phyloP scores from a whole-genome alignment of 1,140 invertebrate genomes.

The Drosophila gunungcola region DNA sequence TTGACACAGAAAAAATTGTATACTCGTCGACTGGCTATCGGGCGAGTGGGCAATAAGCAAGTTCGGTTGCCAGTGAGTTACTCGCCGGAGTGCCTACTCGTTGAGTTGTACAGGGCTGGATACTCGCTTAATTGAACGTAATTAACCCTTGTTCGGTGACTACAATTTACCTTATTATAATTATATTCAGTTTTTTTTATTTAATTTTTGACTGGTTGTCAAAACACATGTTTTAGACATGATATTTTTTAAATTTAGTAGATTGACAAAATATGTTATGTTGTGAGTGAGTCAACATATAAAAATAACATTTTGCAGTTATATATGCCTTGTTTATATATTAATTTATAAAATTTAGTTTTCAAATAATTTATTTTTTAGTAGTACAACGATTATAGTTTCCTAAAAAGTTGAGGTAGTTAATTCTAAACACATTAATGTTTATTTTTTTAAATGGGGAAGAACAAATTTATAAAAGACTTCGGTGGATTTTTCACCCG shows the following conservation, averaged over 20 bases:
- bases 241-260: too few species aligned
- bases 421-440: neutral
- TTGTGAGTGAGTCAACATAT: too few species aligned
- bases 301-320: too few species aligned
- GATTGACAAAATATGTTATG: too few species aligned
- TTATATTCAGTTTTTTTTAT: neutral
- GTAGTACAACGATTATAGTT: too few species aligned
- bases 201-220: too few species aligned
- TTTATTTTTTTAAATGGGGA: neutral
- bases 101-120: neutral
- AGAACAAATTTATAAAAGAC: neutral
- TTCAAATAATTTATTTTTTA: too few species aligned
- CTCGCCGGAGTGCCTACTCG: slow-evolving; percentile 1
- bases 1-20: slow-evolving; percentile 78
- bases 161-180: neutral
- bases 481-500: neutral
- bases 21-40: slow-evolving; percentile 62
- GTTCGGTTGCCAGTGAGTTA: slow-evolving; percentile 32
- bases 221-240: too few species aligned
- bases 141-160: slow-evolving; percentile 2
- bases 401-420: too few species aligned
- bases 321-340: too few species aligned
- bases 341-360: too few species aligned
- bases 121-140: neutral
- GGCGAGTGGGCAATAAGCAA: slow-evolving; percentile 47